Evolutionary conservation across 2,113 vertebrate species (phyloP).

Genomic region (Hiodon tergisus): DNA sequence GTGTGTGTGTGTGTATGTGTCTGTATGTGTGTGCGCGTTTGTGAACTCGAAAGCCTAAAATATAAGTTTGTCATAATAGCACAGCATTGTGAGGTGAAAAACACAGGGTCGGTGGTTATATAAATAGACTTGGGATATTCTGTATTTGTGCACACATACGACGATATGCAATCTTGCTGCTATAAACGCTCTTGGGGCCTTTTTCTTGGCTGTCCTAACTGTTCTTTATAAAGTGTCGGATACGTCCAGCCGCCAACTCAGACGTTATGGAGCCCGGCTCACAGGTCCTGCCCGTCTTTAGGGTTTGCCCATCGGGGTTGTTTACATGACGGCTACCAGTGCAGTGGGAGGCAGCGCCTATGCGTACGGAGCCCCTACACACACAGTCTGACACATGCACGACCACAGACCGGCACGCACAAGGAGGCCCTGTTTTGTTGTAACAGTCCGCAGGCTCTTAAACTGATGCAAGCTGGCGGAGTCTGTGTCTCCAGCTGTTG

Average conservation of each 20-base stretch:
- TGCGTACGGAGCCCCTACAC: not conserved
- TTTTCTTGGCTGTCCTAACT: not conserved
- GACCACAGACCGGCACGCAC: not conserved
- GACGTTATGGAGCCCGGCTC: not conserved
- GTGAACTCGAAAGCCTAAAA: not conserved
- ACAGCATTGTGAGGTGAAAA: not conserved
- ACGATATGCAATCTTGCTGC: not conserved
- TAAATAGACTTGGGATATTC: not conserved
- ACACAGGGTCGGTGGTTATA: not conserved
- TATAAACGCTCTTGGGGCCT: not conserved
- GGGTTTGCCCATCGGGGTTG: not conserved
- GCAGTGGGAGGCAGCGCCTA: not conserved
- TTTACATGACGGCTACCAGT: not conserved
- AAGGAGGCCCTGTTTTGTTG: not conserved
- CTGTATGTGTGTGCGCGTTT: not conserved
- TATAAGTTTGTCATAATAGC: not conserved
- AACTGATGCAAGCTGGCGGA: not conserved
- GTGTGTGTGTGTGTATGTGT: not conserved
- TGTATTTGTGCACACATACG: not conserved
- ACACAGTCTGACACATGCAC: slow-evolving; percentile 22
- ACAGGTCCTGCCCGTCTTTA: not conserved
- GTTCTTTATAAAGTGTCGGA: not conserved
- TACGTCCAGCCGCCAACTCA: not conserved
- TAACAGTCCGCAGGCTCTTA: not conserved
- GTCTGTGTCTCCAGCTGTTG: not conserved